These are phyloP conservation scores for Zaprionus nigranus DNA, from an alignment of 1,140 invertebrate species.

Conservation along the genomic window DNA sequence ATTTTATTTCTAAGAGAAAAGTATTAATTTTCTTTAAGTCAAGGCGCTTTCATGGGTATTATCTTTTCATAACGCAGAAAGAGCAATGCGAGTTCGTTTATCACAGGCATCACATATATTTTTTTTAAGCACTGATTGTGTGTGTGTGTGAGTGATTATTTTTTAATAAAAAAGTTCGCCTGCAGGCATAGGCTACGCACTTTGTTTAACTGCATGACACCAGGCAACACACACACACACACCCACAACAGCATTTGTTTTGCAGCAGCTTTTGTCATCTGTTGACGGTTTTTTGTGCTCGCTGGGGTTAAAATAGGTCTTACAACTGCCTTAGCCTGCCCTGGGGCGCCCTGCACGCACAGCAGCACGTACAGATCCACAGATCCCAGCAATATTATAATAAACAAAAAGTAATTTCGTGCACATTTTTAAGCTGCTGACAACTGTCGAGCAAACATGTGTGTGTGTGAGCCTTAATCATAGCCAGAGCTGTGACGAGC, in stretches of 20 bases:
- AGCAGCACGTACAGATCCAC: constrained; percentile 46
- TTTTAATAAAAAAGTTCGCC: constrained; percentile 76
- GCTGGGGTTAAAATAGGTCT: constrained; percentile 79
- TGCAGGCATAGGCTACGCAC: constrained; percentile 75
- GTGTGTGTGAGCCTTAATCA: constrained; percentile 21
- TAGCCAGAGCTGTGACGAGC: constrained; percentile 37
- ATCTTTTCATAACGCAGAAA: background rate
- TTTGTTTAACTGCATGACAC: constrained; percentile 78
- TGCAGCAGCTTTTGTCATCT: constrained; percentile 69
- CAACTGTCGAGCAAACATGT: constrained; percentile 54
- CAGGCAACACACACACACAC: constrained; percentile 39
- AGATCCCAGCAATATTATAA: constrained; percentile 39
- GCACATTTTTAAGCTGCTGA: constrained; percentile 73
- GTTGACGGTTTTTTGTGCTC: constrained; percentile 58
- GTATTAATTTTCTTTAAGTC: no score
- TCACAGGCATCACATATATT: background rate
- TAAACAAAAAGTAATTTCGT: constrained; percentile 77
- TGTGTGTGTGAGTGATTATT: constrained; percentile 69
- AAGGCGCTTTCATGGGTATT: background rate
- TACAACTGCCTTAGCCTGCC: constrained; percentile 48
- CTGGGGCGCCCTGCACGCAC: constrained; percentile 48
- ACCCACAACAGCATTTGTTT: constrained; percentile 58
- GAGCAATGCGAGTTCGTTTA: background rate
- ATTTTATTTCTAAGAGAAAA: no score
- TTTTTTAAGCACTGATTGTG: background rate